phyloP scores from a whole-genome alignment of 2,113 vertebrate genomes.

The Microtus richardsoni region DNA sequence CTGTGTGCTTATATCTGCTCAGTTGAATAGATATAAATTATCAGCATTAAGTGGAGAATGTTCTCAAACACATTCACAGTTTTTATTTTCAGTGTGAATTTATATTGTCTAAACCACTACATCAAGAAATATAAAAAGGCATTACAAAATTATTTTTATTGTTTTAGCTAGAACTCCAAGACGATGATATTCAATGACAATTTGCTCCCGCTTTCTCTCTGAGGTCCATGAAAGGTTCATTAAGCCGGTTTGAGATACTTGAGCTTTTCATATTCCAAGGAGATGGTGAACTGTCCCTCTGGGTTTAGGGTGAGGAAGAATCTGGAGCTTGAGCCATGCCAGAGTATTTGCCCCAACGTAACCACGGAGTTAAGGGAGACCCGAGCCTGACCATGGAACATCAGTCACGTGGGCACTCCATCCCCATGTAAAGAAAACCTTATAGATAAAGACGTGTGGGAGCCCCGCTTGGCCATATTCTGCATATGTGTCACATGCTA shows the following conservation, averaged over 20 bases:
- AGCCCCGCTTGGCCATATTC: neutral
- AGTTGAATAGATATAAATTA: neutral
- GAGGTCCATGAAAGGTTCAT: neutral
- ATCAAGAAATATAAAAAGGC: neutral
- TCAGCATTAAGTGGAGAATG: neutral
- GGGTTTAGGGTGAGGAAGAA: neutral
- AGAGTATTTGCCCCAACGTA: neutral
- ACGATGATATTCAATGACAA: neutral
- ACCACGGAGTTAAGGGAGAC: neutral
- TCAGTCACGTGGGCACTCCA: neutral
- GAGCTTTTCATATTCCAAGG: neutral
- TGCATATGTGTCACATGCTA: neutral
- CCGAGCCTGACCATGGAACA: neutral
- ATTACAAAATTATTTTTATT: neutral
- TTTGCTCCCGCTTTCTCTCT: neutral
- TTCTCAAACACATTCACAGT: neutral
- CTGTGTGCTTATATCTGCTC: neutral
- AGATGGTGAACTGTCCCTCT: accelerated
- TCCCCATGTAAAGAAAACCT: neutral
- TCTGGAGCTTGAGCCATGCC: neutral
- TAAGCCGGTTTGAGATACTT: neutral
- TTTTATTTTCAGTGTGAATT: neutral
- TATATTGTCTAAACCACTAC: neutral
- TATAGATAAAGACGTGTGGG: neutral
- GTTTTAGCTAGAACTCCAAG: neutral